These are phyloP conservation scores for Eucera pruinosa DNA, from an alignment of 2,888 invertebrate genomes.

Conservation along the genomic window DNA sequence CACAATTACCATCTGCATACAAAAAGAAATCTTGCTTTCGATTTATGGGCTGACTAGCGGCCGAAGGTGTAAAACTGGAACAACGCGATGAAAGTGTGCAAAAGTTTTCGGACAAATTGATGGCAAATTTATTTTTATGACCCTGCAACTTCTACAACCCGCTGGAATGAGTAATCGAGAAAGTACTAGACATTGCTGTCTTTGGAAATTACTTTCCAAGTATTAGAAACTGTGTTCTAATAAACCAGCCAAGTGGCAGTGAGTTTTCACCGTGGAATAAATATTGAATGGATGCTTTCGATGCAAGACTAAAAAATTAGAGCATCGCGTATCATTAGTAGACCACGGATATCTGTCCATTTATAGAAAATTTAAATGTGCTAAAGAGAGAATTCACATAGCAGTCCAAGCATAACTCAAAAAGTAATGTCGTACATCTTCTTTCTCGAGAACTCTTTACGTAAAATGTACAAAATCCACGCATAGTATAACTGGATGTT, in stretches of 20 bases:
- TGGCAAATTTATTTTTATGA: neutral
- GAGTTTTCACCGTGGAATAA: neutral
- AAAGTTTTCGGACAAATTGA: too few species aligned
- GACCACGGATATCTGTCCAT: too few species aligned
- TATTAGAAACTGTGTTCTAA: slow-evolving; percentile 3
- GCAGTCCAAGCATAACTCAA: too few species aligned
- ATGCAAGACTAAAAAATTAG: too few species aligned
- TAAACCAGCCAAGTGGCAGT: slow-evolving; percentile 4
- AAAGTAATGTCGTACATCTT: too few species aligned
- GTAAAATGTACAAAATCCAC: too few species aligned
- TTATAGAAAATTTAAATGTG: too few species aligned
- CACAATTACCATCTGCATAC: neutral
- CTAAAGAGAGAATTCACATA: too few species aligned
- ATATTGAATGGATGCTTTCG: neutral
- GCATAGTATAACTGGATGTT: too few species aligned
- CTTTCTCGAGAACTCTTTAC: too few species aligned
- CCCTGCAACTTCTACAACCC: neutral
- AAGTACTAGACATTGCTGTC: neutral
- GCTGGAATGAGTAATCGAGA: neutral
- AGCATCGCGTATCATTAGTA: too few species aligned
- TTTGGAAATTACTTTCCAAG: neutral
- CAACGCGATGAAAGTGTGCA: neutral
- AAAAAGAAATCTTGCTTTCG: neutral
- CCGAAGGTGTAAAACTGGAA: neutral
- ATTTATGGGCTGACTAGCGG: neutral